Conservation (phyloP, 2,797 vertebrate species). For the Gastrophryne carolinensis region DNA sequence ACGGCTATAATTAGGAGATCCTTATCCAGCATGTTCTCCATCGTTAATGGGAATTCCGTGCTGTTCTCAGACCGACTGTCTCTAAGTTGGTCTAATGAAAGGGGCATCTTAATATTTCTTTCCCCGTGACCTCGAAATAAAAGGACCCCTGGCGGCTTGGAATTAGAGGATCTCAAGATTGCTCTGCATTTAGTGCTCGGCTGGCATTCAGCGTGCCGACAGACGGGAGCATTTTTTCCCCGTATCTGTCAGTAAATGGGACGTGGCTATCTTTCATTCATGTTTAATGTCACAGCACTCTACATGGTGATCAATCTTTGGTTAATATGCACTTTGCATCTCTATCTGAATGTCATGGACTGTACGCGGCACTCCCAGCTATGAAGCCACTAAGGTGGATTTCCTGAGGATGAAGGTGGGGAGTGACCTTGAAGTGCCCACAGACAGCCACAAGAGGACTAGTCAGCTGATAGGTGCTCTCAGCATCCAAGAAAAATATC, state of each 20-base stretch:
- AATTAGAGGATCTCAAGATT: background rate
- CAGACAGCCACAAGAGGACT: conserved; percentile 28
- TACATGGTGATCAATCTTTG: background rate
- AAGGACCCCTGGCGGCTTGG: conserved; percentile 20
- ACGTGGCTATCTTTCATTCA: background rate
- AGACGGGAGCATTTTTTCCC: background rate
- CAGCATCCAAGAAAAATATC: conserved; percentile 43
- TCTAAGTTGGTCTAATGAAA: conserved; percentile 41
- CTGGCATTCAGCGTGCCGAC: background rate
- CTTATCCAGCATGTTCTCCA: conserved; percentile 33
- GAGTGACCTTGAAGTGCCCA: conserved; percentile 34
- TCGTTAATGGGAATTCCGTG: conserved; percentile 39
- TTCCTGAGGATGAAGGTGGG: conserved; percentile 49
- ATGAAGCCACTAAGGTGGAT: conserved; percentile 21
- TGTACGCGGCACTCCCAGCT: background rate
- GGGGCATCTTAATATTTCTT: conserved; percentile 30
- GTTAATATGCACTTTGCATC: background rate
- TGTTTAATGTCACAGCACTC: background rate
- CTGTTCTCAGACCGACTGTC: conserved; percentile 45
- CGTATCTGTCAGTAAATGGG: background rate
- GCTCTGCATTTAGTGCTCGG: background rate
- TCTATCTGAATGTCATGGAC: background rate
- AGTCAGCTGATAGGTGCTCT: conserved; percentile 29
- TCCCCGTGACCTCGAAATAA: conserved; percentile 31
- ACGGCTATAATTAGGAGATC: conserved; percentile 37